Percentiles rank a stretch among this genome's conserved stretches.
Conservation (phyloP, 2,797 vertebrate species). For the Anguilla pacifica region DNA sequence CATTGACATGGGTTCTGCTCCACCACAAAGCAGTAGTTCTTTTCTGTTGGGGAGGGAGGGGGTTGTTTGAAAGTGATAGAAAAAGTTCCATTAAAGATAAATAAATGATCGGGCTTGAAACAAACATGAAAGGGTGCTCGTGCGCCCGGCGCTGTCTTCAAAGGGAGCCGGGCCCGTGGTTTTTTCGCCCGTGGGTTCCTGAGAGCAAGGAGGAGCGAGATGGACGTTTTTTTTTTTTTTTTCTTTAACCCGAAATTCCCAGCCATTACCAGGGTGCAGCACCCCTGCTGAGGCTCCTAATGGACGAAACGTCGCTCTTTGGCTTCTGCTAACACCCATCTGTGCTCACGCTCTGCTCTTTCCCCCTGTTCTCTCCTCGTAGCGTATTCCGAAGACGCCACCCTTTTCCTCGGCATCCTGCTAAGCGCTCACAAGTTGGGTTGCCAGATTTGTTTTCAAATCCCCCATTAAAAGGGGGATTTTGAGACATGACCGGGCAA, state of each 20-base stretch:
- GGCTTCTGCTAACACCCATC: background rate
- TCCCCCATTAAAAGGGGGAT: too few species aligned
- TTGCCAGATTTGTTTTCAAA: conserved; percentile 2
- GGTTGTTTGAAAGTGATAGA: conserved; percentile 39
- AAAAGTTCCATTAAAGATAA: conserved; percentile 62
- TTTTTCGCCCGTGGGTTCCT: conserved; percentile 45
- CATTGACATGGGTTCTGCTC: conserved; percentile 34
- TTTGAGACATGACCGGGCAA: conserved; percentile 6
- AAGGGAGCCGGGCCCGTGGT: conserved; percentile 57
- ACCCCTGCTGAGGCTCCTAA: conserved; percentile 57
- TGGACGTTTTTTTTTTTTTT: conserved; percentile 40
- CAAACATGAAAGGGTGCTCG: conserved; percentile 74
- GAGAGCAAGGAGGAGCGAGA: conserved; percentile 42
- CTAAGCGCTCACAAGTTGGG: background rate
- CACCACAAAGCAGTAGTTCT: conserved; percentile 17
- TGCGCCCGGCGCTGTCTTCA: conserved; percentile 59
- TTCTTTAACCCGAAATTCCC: background rate
- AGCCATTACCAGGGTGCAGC: background rate
- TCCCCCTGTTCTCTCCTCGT: too few species aligned
- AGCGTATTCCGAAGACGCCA: background rate
- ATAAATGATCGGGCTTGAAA: conserved; percentile 73
- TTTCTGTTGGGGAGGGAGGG: conserved; percentile 24
- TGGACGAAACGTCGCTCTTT: conserved; percentile 38
- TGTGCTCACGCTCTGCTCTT: conserved; percentile 7
- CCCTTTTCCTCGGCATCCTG: background rate